These are phyloP conservation scores for Microdon myrmicae DNA, from an alignment of 2,888 invertebrate species.

Conservation along the genomic window DNA sequence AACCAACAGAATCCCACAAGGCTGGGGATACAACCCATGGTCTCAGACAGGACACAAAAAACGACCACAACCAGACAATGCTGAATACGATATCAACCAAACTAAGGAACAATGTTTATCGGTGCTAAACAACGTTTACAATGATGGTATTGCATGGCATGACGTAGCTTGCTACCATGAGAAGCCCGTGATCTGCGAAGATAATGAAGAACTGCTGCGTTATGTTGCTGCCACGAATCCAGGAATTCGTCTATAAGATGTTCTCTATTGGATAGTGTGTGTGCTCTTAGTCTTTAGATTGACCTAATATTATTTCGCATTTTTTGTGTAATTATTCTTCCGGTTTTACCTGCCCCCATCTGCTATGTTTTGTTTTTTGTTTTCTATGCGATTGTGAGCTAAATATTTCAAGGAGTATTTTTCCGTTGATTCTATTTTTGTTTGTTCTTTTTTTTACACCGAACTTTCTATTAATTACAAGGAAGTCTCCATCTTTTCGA, in stretches of 20 bases:
- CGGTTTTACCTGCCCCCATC: constrained; percentile 38
- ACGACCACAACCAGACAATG: constrained; percentile 87
- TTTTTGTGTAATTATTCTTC: constrained; percentile 39
- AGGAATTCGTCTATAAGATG: constrained; percentile 79
- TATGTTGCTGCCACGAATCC: constrained; percentile 87
- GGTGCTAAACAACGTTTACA: constrained; percentile 91
- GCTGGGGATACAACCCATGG: constrained; percentile 85
- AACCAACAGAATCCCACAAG: constrained; percentile 75
- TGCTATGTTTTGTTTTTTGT: neutral
- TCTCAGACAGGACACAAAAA: constrained; percentile 92
- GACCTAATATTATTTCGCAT: constrained; percentile 57
- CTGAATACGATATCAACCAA: constrained; percentile 89
- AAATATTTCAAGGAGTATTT: neutral
- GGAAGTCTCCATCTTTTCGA: constrained; percentile 4
- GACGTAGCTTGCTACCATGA: constrained; percentile 94
- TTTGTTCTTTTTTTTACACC: neutral
- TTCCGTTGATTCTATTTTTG: neutral
- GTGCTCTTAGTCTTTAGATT: constrained; percentile 65
- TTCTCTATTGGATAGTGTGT: constrained; percentile 42
- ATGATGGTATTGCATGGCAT: constrained; percentile 93
- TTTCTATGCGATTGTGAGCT: neutral
- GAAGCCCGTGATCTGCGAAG: constrained; percentile 91
- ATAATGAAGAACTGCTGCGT: constrained; percentile 86
- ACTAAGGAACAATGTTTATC: constrained; percentile 89
- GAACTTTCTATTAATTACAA: neutral